Base-by-base conservation (phyloP, 2,888 invertebrate species). In the Pandemis cinnamomeana region DNA sequence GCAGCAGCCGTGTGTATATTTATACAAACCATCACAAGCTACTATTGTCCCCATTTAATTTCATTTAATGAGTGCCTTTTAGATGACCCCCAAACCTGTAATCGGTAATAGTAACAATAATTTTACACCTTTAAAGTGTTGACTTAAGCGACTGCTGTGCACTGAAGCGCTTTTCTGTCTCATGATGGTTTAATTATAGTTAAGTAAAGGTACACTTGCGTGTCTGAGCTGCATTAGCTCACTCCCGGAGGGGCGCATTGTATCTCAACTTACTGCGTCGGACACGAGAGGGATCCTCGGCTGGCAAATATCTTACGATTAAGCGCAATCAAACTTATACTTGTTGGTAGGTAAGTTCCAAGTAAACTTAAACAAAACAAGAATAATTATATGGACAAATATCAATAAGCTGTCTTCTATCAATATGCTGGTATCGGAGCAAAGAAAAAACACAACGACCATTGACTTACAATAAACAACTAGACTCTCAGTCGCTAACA, bases 161-260 rank as follows among this genome's bases (percentile, higher is more conserved):
- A 42, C 27, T 67, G 44, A 46, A 46, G 51, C 27, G 63, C 2
- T 46, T 44, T 53, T 67, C 7, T 36, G n/a, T 7, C 62, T 15
- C 55, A 55, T 55, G 62, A 36, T 62, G 69, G 46, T 70, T 64
- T 73, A 66, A 73, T 58, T 64, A 15, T 7, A 8, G 60, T n/a
- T 7, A 20, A 63, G 51, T 69, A 66, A 73, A 48, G 27, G 60
- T n/a, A 44, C 11, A 51, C 51, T 73, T 66, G 73, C 73, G 69
- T 73, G 73, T 42, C 44, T 42, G 41, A 53, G 44, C 58, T 11
- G 15, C 8, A 68, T 72, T 44, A 73, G 41, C 51, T 41, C 27
- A 10, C 63, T 70, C 73, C 60, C 69, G 15, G 36, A 64, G 69
- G 73, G 15, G 13, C 58, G 15, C 58, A 58, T 61, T 67, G 55